Conservation (phyloP, 2,797 vertebrate genomes). For the Phoeniculus purpureus region DNA sequence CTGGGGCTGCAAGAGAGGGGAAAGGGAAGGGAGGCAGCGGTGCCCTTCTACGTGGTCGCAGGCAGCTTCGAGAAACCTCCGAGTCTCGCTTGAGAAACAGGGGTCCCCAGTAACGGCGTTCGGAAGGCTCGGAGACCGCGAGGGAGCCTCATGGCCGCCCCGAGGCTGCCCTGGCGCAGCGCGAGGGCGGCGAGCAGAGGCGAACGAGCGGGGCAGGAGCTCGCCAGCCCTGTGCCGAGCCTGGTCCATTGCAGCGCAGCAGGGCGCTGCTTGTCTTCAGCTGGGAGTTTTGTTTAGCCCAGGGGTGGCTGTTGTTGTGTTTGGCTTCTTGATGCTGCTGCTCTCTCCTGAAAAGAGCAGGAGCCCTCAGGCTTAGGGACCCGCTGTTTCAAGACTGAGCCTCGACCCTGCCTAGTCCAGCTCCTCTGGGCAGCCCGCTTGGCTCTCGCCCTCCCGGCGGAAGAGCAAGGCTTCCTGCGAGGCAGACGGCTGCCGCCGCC, state of each 20-base stretch:
- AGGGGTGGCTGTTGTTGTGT: too few species aligned
- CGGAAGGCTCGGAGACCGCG: not conserved
- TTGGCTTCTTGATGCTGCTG: not conserved
- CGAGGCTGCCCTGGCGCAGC: not conserved
- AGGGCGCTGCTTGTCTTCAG: too few species aligned
- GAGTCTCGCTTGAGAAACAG: not conserved
- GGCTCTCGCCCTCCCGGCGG: not conserved
- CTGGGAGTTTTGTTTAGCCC: too few species aligned
- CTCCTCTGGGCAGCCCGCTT: not conserved
- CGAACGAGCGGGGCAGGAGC: too few species aligned
- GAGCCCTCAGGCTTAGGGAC: not conserved
- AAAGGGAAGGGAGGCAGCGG: not conserved
- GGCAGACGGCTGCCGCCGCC: not conserved
- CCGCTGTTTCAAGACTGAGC: not conserved
- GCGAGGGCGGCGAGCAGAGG: too few species aligned
- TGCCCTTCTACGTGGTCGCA: not conserved
- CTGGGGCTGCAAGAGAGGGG: not conserved
- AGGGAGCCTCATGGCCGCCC: fast-evolving
- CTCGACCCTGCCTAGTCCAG: not conserved
- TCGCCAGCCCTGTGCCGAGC: too few species aligned
- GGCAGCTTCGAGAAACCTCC: not conserved
- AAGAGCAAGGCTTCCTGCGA: not conserved
- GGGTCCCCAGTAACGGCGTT: fast-evolving
- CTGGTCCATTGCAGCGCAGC: not conserved
- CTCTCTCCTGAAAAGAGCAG: not conserved